Conservation (phyloP, 2,797 vertebrate genomes). For the Acanthurus leucopareius region DNA sequence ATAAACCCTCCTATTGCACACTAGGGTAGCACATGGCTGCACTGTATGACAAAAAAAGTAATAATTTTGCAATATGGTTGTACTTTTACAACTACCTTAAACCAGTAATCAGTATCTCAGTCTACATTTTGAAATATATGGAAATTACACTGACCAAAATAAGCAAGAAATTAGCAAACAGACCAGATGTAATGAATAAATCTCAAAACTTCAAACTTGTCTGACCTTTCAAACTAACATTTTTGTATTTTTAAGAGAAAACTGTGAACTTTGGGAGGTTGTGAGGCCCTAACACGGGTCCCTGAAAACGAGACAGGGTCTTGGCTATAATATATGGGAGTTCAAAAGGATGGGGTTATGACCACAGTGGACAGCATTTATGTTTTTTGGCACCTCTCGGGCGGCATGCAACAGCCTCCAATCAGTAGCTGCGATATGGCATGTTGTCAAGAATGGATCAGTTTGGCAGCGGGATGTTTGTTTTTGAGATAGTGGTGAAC, state of each 20-base stretch:
- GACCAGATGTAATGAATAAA: conserved; percentile 1
- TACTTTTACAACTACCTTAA: not conserved
- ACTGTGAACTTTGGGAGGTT: not conserved
- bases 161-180: not conserved
- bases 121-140: not conserved
- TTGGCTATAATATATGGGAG: conserved; percentile 40
- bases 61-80: not conserved
- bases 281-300: conserved; percentile 18
- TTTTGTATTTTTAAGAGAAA: conserved; percentile 30
- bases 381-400: conserved; percentile 61
- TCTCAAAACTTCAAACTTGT: not conserved
- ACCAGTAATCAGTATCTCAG: no score
- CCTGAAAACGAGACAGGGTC: conserved; percentile 32
- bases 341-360: conserved; percentile 56
- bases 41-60: not conserved
- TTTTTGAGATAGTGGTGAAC: conserved; percentile 69
- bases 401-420: conserved; percentile 54
- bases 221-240: not conserved
- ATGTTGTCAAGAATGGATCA: conserved; percentile 75
- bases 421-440: conserved; percentile 73
- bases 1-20: not conserved
- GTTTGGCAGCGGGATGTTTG: conserved; percentile 61
- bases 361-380: conserved; percentile 55
- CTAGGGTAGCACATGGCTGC: not conserved
- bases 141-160: not conserved